These are phyloP conservation scores for Andricus curvator DNA, from an alignment of 2,888 invertebrate genomes.

Conservation along the genomic window DNA sequence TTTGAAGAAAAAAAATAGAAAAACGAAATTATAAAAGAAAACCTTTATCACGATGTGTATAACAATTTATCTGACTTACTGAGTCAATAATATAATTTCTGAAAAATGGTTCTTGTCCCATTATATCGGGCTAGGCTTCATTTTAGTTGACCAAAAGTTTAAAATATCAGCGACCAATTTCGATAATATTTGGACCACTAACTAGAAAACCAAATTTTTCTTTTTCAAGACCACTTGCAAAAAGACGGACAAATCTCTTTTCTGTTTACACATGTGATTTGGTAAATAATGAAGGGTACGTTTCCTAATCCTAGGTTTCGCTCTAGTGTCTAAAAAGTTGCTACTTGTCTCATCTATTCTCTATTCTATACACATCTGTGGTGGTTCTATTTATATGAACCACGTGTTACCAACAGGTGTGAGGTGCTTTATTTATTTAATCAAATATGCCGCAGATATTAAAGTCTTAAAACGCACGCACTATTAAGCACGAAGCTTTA, in stretches of 20 bases:
- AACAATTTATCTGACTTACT: too few relatives aligned
- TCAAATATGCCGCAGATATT: conserved; percentile 4
- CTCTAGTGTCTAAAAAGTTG: neutral
- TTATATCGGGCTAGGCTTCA: too few relatives aligned
- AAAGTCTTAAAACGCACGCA: neutral
- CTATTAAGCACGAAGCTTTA: conserved; percentile 1
- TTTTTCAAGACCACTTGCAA: neutral
- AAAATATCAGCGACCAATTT: too few relatives aligned
- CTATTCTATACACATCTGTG: conserved; percentile 21
- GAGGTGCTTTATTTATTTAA: conserved; percentile 35
- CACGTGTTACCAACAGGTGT: conserved; percentile 37
- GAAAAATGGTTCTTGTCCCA: too few relatives aligned
- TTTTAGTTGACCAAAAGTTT: too few relatives aligned
- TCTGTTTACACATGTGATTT: neutral
- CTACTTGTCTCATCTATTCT: conserved; percentile 5
- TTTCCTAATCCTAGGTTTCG: neutral
- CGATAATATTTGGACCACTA: too few relatives aligned
- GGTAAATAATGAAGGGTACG: neutral
- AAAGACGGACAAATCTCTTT: neutral
- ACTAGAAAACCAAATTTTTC: too few relatives aligned
- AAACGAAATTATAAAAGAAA: too few relatives aligned
- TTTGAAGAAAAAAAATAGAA: too few relatives aligned
- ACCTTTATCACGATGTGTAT: too few relatives aligned
- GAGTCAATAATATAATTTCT: too few relatives aligned
- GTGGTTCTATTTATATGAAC: conserved; percentile 13